Evolutionary conservation across 2,888 invertebrate genomes (phyloP), one percentile per base, ranked within the genome.

Genomic region (Microchrysa polita): DNA sequence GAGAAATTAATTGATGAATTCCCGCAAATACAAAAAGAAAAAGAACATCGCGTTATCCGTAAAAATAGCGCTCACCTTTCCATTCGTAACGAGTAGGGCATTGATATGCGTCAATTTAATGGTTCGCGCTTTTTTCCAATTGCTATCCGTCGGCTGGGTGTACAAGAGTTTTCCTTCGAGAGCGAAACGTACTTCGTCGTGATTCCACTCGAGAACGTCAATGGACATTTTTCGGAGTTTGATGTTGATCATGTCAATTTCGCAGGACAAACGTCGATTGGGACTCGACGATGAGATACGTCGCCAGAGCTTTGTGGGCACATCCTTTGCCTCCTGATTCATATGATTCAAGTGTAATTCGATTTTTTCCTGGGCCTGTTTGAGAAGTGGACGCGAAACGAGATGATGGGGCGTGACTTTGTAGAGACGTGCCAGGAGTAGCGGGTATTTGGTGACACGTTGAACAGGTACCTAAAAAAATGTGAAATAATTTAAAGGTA

Each of bases 361-460:
- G 75, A 98, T 95, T 85, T 95, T 95, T 79, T 94, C 92, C 83
- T 96, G 95, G 2, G 97, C 94, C 80, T 93, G 91, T 79, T 92
- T 91, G 57, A 97, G 89, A 80, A 93, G 90, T 78, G 94, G 94
- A 76, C 94, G 90, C 75, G 92, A 92, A 74, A 94, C 93, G 78
- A 94, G 91, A 80, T 94, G 93, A 44, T 88, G 85, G 1, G 96
- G 95, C 14, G 97, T 97, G 57, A 95, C 94, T 86, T 97, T 96
- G 82, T 93, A 90, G 78, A 98, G 87, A 74, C 97, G 91, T 60
- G 95, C 94, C 81, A 98, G 87, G 78, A 98, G 88, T 79, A 98
- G 88, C 59, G 97, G 97, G 87, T 97, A 97, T 87, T 97, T 97
- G 80, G 97, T 97, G 80, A 97, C 96, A 84, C 97, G 89, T 87